Conservation (phyloP, 2,113 vertebrate species). For the Callospermophilus lateralis region DNA sequence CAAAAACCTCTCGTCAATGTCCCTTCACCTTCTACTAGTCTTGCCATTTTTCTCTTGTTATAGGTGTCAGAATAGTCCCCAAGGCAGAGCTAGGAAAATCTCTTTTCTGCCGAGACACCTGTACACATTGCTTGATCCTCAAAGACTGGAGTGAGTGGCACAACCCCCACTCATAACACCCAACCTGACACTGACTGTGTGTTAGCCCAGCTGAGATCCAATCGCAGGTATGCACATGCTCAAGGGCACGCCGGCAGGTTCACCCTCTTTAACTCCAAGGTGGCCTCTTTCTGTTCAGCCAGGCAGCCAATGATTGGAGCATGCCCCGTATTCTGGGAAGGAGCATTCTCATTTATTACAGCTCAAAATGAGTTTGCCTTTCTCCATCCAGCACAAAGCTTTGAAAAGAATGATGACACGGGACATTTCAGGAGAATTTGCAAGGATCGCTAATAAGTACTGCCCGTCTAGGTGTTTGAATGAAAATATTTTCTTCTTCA, state of each 20-base stretch:
- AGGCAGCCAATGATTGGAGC: neutral
- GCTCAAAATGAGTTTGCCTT: neutral
- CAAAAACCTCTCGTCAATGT: neutral
- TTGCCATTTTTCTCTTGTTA: neutral
- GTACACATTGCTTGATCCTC: neutral
- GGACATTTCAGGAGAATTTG: neutral
- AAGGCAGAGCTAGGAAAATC: neutral
- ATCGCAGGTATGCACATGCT: accelerated
- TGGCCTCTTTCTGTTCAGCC: neutral
- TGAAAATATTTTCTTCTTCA: neutral
- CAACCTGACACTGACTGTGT: neutral
- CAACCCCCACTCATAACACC: neutral
- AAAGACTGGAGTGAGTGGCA: neutral
- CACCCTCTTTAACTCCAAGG: neutral
- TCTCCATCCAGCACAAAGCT: neutral
- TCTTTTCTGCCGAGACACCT: neutral
- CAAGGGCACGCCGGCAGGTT: no score
- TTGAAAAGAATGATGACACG: neutral
- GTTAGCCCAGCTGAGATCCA: neutral
- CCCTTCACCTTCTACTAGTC: neutral
- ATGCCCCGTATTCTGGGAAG: neutral
- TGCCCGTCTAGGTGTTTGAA: neutral
- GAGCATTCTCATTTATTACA: neutral
- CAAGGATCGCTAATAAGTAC: neutral
- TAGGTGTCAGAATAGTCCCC: neutral